Conservation (phyloP, 2,113 vertebrate species). For the Otocyon megalotis region DNA sequence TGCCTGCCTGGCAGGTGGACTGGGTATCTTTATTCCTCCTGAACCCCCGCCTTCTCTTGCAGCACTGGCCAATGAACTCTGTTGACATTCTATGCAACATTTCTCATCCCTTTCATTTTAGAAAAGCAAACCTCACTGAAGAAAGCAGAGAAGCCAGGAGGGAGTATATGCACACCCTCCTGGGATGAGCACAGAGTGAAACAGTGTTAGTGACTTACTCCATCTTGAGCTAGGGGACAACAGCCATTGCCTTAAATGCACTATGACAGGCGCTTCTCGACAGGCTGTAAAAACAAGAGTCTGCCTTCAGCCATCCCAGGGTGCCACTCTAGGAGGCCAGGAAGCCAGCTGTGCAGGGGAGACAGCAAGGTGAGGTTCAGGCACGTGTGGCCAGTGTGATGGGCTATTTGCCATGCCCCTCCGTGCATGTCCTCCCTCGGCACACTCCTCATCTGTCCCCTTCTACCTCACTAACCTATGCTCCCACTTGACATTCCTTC, state of each 20-base stretch:
- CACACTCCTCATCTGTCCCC: background rate
- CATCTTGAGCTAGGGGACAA: background rate
- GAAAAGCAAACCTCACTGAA: background rate
- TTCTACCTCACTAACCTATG: slow-evolving; percentile 68
- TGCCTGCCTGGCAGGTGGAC: background rate
- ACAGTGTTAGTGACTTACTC: background rate
- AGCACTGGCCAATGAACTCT: background rate
- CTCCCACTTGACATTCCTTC: background rate
- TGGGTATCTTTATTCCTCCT: background rate
- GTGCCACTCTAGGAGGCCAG: background rate
- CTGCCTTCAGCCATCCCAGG: background rate
- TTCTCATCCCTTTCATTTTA: background rate
- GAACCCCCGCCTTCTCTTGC: background rate
- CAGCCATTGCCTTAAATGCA: slow-evolving; percentile 58
- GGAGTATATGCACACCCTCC: background rate
- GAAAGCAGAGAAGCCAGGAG: background rate
- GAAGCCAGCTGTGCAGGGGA: background rate
- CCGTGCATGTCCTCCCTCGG: background rate
- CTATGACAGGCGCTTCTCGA: background rate
- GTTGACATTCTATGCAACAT: slow-evolving; percentile 31
- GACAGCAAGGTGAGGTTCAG: background rate
- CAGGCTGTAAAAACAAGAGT: background rate
- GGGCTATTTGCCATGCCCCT: background rate
- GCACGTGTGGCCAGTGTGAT: background rate
- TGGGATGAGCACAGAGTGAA: background rate